Base-by-base conservation (phyloP, 1,140 invertebrate genomes). In the Dendroctonus ponderosae region DNA sequence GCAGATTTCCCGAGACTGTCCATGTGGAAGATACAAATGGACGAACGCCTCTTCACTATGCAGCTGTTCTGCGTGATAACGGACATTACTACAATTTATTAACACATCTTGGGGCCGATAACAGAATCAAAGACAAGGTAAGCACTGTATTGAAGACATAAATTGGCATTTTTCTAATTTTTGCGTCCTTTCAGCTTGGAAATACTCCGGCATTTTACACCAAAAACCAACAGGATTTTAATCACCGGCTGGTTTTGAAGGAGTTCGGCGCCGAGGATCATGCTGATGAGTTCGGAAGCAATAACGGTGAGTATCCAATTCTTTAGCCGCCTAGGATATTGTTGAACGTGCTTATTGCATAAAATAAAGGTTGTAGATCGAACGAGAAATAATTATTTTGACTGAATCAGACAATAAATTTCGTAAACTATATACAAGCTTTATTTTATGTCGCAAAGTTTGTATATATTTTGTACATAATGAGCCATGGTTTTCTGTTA, bases 31-130 rank as follows among this genome's bases (percentile, higher is more conserved):
- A 94, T 80, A 80, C 87, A 74, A 87, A 91, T 78, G 92, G 91
- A 40, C 82, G 94, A 71, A 96, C 93, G 5, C 87, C 94, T n/a
- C 82, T 97, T 43, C 94, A 97, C 81, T 97, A 96, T 78, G 91
- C 93, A 6, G 91, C 92, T 6, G 89, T 89, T 5, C 79, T 95
- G 42, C 85, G 88, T 11, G 93, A 96, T 74, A 93, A 92, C 71
- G 92, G 91, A 0, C 90, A 94, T 77, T 92, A 93, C 74, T 96
- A 92, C 78, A 91, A 94, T 77, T 82, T 94, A 52, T 80, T 97
- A 44, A 79, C 91, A 71, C 91, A 93, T 75, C 81, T 93, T 52
- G 94, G 94, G 48, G 90, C 91, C 11, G 92, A 96, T 81, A 85
- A 88, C 4, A 88, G 91, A 69, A 79, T 88, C 50, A 83, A 88